Conservation (phyloP, 2,888 invertebrate species). For the Ormia ochracea region DNA sequence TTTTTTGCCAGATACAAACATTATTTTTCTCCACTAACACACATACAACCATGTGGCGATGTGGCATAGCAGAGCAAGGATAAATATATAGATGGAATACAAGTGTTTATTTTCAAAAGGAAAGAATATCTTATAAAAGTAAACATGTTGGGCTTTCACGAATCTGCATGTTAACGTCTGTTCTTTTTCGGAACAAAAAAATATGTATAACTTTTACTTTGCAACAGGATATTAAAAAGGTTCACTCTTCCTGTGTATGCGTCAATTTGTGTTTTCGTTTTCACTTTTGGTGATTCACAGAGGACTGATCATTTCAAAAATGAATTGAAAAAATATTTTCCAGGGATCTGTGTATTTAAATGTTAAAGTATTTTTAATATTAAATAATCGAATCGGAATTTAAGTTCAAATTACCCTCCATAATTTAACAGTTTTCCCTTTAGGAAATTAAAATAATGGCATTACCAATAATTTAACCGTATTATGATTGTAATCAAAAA, state of each 20-base stretch:
- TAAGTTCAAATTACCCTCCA: no score
- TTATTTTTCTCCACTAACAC: slow-evolving; percentile 4
- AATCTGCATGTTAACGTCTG: slow-evolving; percentile 7
- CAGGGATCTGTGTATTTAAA: no score
- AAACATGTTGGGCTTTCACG: background rate
- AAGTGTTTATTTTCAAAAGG: background rate
- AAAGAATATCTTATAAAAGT: background rate
- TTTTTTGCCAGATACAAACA: slow-evolving; percentile 40
- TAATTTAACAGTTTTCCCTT: no score
- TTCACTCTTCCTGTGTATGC: background rate
- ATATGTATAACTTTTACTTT: slow-evolving; percentile 49
- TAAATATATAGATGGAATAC: slow-evolving; percentile 4
- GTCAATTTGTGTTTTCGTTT: background rate
- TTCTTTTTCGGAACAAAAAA: slow-evolving; percentile 39
- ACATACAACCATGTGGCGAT: background rate
- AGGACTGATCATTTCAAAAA: no score
- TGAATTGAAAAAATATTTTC: no score
- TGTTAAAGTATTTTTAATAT: no score
- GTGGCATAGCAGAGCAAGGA: background rate
- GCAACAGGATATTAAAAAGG: slow-evolving; percentile 65
- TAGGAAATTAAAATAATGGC: no score
- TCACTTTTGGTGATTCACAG: background rate
- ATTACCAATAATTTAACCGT: no score
- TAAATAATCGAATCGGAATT: no score
- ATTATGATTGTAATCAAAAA: no score